phyloP scores from a whole-genome alignment of 2,113 vertebrate genomes.

The Cinclus mexicanus region DNA sequence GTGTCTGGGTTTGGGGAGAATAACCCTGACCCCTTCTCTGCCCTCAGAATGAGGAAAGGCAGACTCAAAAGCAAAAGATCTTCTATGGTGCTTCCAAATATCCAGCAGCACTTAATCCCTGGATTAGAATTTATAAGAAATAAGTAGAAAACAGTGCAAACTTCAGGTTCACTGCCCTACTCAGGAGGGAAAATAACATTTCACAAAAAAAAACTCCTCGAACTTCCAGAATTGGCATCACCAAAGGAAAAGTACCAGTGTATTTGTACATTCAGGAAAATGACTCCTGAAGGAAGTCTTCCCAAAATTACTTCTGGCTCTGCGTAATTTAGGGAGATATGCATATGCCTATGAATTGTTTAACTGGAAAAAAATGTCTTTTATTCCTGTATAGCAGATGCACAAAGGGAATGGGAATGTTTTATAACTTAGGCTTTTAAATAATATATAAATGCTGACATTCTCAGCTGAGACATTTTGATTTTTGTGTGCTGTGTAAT shows the following conservation, averaged over 20 bases:
- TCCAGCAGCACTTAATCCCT: not conserved
- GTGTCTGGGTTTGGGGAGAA: not conserved
- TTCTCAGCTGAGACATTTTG: conserved; percentile 7
- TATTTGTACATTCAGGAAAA: not conserved
- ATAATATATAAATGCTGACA: conserved; percentile 57
- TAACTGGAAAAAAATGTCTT: conserved; percentile 18
- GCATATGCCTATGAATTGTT: conserved; percentile 14
- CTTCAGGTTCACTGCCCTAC: not conserved
- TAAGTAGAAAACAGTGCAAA: not conserved
- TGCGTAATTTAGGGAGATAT: not conserved
- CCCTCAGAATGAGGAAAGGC: not conserved
- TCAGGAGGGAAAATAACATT: not conserved
- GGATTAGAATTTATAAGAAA: not conserved
- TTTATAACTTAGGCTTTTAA: conserved; percentile 63
- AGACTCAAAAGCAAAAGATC: not conserved
- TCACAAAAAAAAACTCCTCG: not conserved
- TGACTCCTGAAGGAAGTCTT: not conserved
- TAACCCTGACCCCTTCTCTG: not conserved
- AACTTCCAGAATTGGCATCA: not conserved
- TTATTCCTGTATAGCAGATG: conserved; percentile 17
- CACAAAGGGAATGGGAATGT: conserved; percentile 6
- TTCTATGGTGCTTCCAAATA: not conserved
- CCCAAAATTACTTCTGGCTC: not conserved
- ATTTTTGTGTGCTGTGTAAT: not conserved
- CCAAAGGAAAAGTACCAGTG: not conserved